Percentiles rank a stretch among this genome's conserved stretches.
phyloP scores from a whole-genome alignment of 1,140 invertebrate species.

The Meloidogyne floridensis region DNA sequence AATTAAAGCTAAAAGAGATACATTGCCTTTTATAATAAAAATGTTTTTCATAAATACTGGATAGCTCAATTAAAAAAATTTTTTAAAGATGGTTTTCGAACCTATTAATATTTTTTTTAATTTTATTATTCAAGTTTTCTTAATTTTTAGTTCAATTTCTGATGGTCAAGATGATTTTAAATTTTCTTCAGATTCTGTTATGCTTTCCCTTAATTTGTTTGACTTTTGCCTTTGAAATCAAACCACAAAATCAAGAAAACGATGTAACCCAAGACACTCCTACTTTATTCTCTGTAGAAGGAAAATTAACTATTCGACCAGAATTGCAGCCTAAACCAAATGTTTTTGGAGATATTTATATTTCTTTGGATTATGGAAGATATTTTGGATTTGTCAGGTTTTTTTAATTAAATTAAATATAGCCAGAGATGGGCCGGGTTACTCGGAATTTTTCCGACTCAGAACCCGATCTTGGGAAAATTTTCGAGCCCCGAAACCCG shows the following conservation, averaged over 20 bases:
- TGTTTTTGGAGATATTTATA: conserved; percentile 47
- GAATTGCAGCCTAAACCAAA: conserved; percentile 48
- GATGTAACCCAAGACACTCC: not conserved
- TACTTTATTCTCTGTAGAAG: conserved; percentile 48
- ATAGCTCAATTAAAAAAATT: no score
- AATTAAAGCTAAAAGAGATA: no score
- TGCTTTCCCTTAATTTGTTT: conserved; percentile 1
- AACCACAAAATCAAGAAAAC: not conserved
- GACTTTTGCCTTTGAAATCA: not conserved
- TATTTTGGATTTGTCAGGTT: conserved; percentile 58
- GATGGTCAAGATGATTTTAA: not conserved
- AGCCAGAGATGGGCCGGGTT: no score
- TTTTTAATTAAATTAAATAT: not conserved
- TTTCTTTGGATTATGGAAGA: conserved; percentile 62
- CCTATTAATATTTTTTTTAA: not conserved
- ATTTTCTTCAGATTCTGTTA: not conserved
- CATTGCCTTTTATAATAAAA: no score
- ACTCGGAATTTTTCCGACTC: no score
- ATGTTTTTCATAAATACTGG: no score
- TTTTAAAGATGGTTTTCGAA: not conserved
- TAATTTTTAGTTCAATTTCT: not conserved
- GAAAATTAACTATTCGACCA: conserved; percentile 34
- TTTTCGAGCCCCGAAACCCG: no score
- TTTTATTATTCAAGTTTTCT: not conserved
- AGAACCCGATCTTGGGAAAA: no score